Percentiles rank a stretch among this genome's conserved stretches.
Evolutionary conservation across 2,113 vertebrate species (phyloP).

Genomic region (Pachypanchax playfairii): DNA sequence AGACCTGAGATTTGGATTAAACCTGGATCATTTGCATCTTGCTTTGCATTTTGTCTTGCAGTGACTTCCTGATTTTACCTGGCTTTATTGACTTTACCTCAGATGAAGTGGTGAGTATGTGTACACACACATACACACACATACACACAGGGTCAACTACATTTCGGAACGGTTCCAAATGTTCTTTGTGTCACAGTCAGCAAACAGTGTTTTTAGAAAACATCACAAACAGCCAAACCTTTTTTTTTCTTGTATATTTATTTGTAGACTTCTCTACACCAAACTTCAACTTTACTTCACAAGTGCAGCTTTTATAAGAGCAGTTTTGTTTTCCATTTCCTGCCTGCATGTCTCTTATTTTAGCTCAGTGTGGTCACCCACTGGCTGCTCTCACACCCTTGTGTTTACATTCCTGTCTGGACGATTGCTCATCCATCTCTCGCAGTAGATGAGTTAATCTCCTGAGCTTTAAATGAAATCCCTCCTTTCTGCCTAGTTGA

Average conservation of each 20-base stretch:
- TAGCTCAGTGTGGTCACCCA: slow-evolving; percentile 35
- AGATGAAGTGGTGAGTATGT: slow-evolving; percentile 76
- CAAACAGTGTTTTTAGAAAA: neutral
- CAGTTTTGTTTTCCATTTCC: slow-evolving; percentile 6
- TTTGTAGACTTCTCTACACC: too few species aligned
- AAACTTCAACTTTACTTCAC: slow-evolving; percentile 26
- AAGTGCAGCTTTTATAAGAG: slow-evolving; percentile 25
- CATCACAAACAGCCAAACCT: neutral
- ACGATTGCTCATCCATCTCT: slow-evolving; percentile 29
- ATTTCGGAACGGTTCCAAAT: too few species aligned
- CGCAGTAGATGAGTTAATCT: slow-evolving; percentile 53
- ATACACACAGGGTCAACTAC: too few species aligned
- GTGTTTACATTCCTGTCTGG: slow-evolving; percentile 49
- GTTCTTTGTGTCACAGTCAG: neutral
- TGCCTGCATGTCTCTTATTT: slow-evolving; percentile 44
- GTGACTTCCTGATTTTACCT: slow-evolving; percentile 77
- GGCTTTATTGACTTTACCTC: slow-evolving; percentile 79
- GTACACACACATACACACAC: too few species aligned
- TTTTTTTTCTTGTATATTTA: neutral
- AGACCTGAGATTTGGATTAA: neutral
- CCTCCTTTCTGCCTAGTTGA: slow-evolving; percentile 22
- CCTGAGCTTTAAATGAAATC: slow-evolving; percentile 38
- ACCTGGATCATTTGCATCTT: neutral
- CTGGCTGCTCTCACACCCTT: slow-evolving; percentile 34
- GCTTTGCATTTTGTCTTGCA: slow-evolving; percentile 64